phyloP scores from a whole-genome alignment of 2,888 invertebrate species.

The Dryobota labecula region DNA sequence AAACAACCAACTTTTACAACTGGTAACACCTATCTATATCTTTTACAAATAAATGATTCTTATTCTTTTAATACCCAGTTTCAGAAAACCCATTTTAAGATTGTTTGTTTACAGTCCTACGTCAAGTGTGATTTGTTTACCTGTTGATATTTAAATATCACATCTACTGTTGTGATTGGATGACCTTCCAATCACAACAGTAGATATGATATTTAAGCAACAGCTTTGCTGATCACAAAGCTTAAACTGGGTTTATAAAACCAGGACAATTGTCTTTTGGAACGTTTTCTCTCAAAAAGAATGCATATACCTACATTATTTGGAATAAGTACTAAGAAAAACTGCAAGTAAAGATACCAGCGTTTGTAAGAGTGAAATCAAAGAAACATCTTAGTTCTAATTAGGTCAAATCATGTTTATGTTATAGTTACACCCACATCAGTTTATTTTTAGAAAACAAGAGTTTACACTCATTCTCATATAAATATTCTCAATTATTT shows the following conservation, averaged over 20 bases:
- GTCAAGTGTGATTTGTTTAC: slow-evolving; percentile 19
- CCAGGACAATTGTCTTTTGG: background rate
- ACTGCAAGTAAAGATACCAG: background rate
- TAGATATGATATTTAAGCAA: background rate
- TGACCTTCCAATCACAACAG: too few species aligned
- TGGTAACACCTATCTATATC: too few species aligned
- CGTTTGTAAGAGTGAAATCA: background rate
- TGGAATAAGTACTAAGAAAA: slow-evolving; percentile 2
- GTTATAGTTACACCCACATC: slow-evolving; percentile 26
- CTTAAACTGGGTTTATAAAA: background rate
- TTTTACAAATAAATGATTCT: too few species aligned
- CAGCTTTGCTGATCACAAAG: background rate
- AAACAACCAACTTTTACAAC: too few species aligned
- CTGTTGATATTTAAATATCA: slow-evolving; percentile 29
- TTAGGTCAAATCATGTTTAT: slow-evolving; percentile 43
- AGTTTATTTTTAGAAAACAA: slow-evolving; percentile 37
- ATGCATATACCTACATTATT: background rate
- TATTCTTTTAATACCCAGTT: too few species aligned
- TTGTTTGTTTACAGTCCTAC: slow-evolving; percentile 4
- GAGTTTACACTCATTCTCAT: background rate
- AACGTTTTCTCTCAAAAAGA: background rate
- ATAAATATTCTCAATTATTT: background rate
- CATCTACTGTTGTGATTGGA: too few species aligned
- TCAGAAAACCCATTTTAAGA: background rate
- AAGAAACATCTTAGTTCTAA: slow-evolving; percentile 22